These are phyloP conservation scores for Thinocorus orbignyianus DNA, from an alignment of 2,113 vertebrate genomes.

Conservation along the genomic window DNA sequence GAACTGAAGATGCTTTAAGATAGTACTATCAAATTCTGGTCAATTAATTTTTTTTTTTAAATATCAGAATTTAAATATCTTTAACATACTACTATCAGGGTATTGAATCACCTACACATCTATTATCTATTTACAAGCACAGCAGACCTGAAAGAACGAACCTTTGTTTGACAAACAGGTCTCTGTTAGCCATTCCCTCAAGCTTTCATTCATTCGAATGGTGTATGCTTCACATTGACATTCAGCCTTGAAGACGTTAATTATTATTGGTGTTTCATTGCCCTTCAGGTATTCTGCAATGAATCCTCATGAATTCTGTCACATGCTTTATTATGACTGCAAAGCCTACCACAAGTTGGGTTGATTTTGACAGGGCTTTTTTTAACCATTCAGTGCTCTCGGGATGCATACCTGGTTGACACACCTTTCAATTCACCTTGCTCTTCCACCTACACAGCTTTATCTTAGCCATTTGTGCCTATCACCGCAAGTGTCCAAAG, in stretches of 20 bases:
- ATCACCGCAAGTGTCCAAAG: neutral
- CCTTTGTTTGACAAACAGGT: neutral
- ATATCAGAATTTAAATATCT: neutral
- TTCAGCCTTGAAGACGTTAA: neutral
- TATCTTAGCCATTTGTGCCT: neutral
- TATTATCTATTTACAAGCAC: neutral
- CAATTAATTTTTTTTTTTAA: neutral
- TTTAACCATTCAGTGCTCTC: neutral
- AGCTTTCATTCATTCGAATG: neutral
- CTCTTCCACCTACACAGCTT: neutral
- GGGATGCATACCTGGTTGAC: neutral
- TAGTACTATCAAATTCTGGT: neutral
- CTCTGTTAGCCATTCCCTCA: neutral
- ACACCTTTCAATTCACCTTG: neutral
- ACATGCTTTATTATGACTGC: neutral
- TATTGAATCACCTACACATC: neutral
- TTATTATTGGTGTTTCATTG: constrained; percentile 1
- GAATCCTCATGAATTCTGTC: neutral
- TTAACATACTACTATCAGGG: neutral
- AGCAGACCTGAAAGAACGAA: neutral
- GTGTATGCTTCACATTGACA: neutral
- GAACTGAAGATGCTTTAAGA: neutral
- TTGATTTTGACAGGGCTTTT: neutral
- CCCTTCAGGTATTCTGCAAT: neutral
- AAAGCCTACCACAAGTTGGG: neutral